These are phyloP conservation scores for Anableps anableps DNA, from an alignment of 2,797 vertebrate genomes.

Conservation along the genomic window DNA sequence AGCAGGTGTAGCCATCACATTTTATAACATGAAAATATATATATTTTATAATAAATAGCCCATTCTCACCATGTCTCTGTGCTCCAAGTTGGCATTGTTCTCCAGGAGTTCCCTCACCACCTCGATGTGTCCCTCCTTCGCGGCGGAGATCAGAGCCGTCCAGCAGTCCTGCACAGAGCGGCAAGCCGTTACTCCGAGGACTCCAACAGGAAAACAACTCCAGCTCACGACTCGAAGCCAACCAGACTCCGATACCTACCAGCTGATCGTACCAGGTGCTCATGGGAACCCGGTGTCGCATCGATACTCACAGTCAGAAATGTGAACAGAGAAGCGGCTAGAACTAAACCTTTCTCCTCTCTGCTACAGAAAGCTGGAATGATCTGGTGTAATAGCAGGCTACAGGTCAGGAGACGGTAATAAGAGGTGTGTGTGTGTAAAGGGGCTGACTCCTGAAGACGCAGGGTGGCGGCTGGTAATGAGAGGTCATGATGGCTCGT, in stretches of 20 bases:
- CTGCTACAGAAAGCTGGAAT: conserved; percentile 14
- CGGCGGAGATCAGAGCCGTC: conserved; percentile 95
- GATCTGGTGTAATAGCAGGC: conserved; percentile 63
- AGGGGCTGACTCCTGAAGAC: not conserved
- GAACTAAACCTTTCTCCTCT: conserved; percentile 18
- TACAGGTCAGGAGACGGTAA: conserved; percentile 55
- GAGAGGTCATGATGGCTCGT: conserved; percentile 54
- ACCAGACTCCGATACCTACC: conserved; percentile 62
- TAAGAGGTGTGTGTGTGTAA: conserved; percentile 50
- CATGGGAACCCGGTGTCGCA: conserved; percentile 69
- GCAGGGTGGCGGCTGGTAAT: conserved; percentile 67
- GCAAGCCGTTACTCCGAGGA: conserved; percentile 52
- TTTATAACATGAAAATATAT: not conserved
- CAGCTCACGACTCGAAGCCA: not conserved
- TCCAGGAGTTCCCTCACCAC: conserved; percentile 90
- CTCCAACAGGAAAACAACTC: conserved; percentile 32
- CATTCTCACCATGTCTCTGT: conserved; percentile 96
- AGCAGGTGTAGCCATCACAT: too few species aligned
- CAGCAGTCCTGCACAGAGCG: conserved; percentile 90
- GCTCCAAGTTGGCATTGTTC: conserved; percentile 90
- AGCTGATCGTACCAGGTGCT: conserved; percentile 82
- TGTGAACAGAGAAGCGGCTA: conserved; percentile 8
- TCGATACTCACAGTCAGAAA: conserved; percentile 21
- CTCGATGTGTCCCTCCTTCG: conserved; percentile 93
- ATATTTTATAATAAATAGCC: too few species aligned